Percentiles rank a stretch among this genome's conserved stretches.
These are phyloP conservation scores for Automeris io DNA, from an alignment of 2,888 invertebrate genomes.

Conservation along the genomic window DNA sequence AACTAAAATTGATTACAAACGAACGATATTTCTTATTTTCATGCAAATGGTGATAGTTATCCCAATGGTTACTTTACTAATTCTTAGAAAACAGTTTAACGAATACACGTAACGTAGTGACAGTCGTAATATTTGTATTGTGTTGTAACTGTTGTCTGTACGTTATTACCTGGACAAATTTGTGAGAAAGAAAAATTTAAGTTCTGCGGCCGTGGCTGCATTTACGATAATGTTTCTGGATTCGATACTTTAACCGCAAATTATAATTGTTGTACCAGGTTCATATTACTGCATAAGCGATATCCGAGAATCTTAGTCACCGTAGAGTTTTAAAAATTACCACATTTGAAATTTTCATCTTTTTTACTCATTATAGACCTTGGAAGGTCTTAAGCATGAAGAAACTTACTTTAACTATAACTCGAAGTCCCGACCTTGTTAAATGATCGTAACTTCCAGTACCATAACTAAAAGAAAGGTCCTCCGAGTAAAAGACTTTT, in stretches of 20 bases:
- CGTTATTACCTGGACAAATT: conserved; percentile 33
- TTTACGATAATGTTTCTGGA: conserved; percentile 27
- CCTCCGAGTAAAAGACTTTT: neutral
- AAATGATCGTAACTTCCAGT: too few species aligned
- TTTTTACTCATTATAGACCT: too few species aligned
- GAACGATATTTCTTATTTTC: conserved; percentile 8
- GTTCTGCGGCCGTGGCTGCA: conserved; percentile 33
- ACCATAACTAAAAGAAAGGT: neutral
- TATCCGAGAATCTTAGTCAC: too few species aligned
- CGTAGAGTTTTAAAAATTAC: too few species aligned
- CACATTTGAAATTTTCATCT: too few species aligned
- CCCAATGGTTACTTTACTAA: conserved; percentile 9
- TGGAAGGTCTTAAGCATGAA: too few species aligned
- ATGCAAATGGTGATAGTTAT: conserved; percentile 9
- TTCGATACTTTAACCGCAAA: conserved; percentile 19
- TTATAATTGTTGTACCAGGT: too few species aligned
- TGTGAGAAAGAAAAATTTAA: conserved; percentile 53
- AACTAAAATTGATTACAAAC: conserved; percentile 3
- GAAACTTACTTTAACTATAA: too few species aligned
- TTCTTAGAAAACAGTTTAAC: conserved; percentile 18
- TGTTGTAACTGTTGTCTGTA: conserved; percentile 40
- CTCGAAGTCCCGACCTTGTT: too few species aligned
- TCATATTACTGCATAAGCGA: too few species aligned
- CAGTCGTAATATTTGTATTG: conserved; percentile 39
- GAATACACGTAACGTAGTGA: conserved; percentile 14